Base-by-base conservation (phyloP, 1,140 invertebrate species). In the Drosophila melanica region DNA sequence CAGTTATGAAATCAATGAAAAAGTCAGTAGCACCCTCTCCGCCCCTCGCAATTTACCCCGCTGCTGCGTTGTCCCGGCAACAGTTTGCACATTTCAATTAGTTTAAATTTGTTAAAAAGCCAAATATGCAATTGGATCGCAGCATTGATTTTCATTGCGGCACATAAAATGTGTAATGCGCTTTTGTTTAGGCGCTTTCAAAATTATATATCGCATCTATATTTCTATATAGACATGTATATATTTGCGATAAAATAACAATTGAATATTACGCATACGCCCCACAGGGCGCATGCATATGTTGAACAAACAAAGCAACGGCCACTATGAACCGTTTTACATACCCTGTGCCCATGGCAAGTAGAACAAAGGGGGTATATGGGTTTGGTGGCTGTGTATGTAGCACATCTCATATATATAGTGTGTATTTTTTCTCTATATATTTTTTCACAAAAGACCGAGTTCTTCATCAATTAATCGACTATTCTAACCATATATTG, bases 61-160 rank as follows among this genome's bases (percentile, higher is more conserved):
- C 42, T 16, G 1, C 9, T 18, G 9, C 20, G 20, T 48, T 20
- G 11, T 12, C 12, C 23, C 9, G 23, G 11, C 20, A 45, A 58
- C 64, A 37, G 37, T 79, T 60, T 62, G 77, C 68, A 82, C 77
- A 79, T 79, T 87, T 87, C 84, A 86, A 86, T 86, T 86, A 86
- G 82, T 87, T 86, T 81, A 68, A 82, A 87, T 86, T 86, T 86
- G 72, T 62, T 75, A 81, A 86, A 81, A 75, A 39, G 54, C 58
- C 47, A 54, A 63, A 64, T 64, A 62, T 69, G 51, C 75, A 70
- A 63, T 87, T 76, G 75, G 58, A 75, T 70, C 62, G 55, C 53
- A 73, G 57, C 69, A 76, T 69, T 75, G 77, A 86, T 82, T 86
- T 86, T 79, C 79, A 86, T 86, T 74, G 66, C 67, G 16, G 33